Evolutionary conservation across 2,797 vertebrate species (phyloP).

Genomic region (Lepilemur ruficaudatus): DNA sequence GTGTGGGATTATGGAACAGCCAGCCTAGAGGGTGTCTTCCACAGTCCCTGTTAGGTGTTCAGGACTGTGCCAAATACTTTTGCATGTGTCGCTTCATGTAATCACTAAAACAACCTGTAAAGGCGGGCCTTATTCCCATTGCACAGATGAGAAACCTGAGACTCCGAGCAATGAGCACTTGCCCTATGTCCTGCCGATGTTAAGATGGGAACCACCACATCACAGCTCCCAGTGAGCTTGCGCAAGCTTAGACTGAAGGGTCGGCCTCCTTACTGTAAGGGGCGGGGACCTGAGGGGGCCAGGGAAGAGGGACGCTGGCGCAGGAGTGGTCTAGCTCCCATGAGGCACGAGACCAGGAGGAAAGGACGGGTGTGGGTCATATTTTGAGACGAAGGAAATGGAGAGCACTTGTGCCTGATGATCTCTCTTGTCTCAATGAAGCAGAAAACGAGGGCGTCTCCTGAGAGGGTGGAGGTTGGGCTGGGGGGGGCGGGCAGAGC

Average conservation of each 20-base stretch:
- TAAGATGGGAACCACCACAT: neutral
- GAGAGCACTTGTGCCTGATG: neutral
- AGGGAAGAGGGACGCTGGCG: neutral
- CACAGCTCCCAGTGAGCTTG: neutral
- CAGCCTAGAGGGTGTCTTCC: neutral
- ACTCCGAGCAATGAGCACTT: neutral
- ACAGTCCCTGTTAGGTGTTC: neutral
- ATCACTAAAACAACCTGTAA: neutral
- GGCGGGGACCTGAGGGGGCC: neutral
- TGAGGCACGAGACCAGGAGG: neutral
- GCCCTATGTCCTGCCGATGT: neutral
- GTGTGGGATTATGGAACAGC: neutral
- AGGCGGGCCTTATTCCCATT: neutral
- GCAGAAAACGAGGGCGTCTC: conserved; percentile 58
- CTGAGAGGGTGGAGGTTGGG: conserved; percentile 15
- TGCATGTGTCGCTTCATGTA: neutral
- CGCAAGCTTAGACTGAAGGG: neutral
- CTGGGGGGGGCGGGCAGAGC: neutral
- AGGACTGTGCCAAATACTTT: neutral
- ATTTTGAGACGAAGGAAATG: neutral
- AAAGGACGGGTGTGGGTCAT: neutral
- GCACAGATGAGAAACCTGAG: neutral
- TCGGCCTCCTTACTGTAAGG: neutral
- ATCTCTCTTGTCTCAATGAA: conserved; percentile 60
- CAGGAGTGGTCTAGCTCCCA: neutral